phyloP scores from a whole-genome alignment of 2,888 invertebrate genomes.

The Aphodius sticticus region DNA sequence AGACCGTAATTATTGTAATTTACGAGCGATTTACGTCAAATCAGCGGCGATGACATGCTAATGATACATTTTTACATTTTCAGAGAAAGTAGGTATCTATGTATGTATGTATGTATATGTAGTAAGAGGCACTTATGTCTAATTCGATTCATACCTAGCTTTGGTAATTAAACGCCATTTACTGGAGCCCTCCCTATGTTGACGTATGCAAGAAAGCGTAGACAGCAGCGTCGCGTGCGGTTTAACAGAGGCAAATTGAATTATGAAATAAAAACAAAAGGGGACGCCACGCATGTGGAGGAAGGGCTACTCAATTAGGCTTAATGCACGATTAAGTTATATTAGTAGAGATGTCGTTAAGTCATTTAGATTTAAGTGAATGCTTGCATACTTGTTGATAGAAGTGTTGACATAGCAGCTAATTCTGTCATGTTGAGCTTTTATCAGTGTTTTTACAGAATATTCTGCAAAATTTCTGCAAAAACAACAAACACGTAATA shows the following conservation, averaged over 20 bases:
- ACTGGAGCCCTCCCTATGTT: neutral
- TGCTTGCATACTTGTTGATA: neutral
- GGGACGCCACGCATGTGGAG: neutral
- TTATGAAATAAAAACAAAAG: neutral
- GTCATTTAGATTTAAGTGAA: neutral
- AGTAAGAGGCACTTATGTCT: neutral
- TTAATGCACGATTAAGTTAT: neutral
- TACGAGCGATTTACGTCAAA: constrained; percentile 32
- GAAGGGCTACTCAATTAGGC: neutral
- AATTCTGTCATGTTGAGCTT: neutral
- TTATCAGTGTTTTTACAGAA: too few relatives aligned
- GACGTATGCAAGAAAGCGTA: neutral
- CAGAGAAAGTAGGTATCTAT: constrained; percentile 19
- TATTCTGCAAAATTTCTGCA: too few relatives aligned
- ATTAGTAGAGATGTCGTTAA: neutral
- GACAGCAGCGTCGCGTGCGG: neutral
- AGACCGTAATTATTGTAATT: constrained; percentile 32
- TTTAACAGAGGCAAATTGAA: neutral
- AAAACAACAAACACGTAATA: too few relatives aligned
- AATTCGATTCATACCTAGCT: neutral
- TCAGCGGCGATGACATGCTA: constrained; percentile 30
- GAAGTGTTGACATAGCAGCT: neutral
- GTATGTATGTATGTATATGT: neutral
- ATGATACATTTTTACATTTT: constrained; percentile 34
- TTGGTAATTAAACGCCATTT: neutral